Conservation (phyloP, 2,113 vertebrate species). For the Zosterops lateralis region DNA sequence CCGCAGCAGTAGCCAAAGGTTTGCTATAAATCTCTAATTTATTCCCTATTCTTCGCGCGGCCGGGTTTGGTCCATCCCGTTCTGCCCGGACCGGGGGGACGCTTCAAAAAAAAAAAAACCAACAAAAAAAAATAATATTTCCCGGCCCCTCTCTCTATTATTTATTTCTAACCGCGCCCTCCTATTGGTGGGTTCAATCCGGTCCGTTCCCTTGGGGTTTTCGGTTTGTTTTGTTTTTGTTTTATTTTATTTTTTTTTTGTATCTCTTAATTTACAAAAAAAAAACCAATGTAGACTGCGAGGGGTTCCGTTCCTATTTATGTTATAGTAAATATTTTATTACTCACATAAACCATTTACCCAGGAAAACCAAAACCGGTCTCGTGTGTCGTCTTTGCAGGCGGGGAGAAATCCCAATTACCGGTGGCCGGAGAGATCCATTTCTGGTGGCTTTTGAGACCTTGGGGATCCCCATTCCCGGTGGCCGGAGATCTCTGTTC, state of each 20-base stretch:
- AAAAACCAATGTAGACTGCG: conserved; percentile 88
- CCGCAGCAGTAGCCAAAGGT: conserved; percentile 79
- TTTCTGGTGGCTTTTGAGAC: background rate
- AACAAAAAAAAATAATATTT: background rate
- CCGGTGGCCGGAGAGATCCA: no score
- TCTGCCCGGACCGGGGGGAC: background rate
- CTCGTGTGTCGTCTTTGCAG: conserved; percentile 88
- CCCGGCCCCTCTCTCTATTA: conserved; percentile 93
- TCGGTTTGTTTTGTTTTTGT: conserved; percentile 66
- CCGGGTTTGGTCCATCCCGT: background rate
- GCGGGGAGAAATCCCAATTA: background rate
- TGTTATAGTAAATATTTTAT: conserved; percentile 99
- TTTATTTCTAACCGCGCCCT: conserved; percentile 90
- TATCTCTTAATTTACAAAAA: conserved; percentile 86
- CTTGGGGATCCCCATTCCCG: background rate
- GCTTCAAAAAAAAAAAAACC: background rate
- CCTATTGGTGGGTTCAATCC: conserved; percentile 73
- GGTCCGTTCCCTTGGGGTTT: conserved; percentile 68
- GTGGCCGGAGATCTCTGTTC: no score
- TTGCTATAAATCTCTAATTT: conserved; percentile 73
- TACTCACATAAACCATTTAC: conserved; percentile 99
- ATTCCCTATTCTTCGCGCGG: conserved; percentile 42
- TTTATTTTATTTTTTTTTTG: conserved; percentile 60
- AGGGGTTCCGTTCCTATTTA: conserved; percentile 98
- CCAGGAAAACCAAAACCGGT: conserved; percentile 86